Conservation (phyloP, 1,140 invertebrate genomes). For the Planococcus citri region DNA sequence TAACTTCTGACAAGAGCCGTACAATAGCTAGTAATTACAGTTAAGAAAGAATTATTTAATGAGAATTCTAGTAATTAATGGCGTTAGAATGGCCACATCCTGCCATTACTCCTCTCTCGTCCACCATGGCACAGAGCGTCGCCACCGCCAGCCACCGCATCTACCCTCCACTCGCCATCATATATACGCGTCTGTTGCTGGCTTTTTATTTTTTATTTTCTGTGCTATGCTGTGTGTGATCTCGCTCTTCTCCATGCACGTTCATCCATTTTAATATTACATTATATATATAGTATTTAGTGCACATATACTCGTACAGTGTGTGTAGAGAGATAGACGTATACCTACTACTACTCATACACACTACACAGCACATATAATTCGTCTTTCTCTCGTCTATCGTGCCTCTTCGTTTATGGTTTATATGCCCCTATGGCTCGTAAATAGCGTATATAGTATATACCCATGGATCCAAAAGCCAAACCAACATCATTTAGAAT, state of each 20-base stretch:
- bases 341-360: no score
- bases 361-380: not conserved
- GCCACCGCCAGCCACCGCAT: no score
- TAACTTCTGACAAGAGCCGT: slow-evolving; percentile 18
- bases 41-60: slow-evolving; percentile 21
- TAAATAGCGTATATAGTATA: not conserved
- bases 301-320: no score
- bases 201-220: not conserved
- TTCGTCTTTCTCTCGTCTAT: not conserved
- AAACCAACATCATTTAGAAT: slow-evolving; percentile 17
- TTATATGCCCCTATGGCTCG: not conserved
- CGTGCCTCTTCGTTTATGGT: no score
- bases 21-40: slow-evolving; percentile 20
- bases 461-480: not conserved
- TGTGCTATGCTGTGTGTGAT: not conserved
- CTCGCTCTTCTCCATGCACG: not conserved
- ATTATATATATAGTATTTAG: not conserved
- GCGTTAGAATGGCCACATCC: slow-evolving; percentile 19
- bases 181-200: no score
- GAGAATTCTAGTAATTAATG: slow-evolving; percentile 20
- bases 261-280: slow-evolving; percentile 11
- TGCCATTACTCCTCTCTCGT: slow-evolving; percentile 13
- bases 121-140: not conserved
- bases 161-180: not conserved
- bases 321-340: no score